Conservation (phyloP, 2,888 invertebrate genomes). For the Globia sparganii region DNA sequence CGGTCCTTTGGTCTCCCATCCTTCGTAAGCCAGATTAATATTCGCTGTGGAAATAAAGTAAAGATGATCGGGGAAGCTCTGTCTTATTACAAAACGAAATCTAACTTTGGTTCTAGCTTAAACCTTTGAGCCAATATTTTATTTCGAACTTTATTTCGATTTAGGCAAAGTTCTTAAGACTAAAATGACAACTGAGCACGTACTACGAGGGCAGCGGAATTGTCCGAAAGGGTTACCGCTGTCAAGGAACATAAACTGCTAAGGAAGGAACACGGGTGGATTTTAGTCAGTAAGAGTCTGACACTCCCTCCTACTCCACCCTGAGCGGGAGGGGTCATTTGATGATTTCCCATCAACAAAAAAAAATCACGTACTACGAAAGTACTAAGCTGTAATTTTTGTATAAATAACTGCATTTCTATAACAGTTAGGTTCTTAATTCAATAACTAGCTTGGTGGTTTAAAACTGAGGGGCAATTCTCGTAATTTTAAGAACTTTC, state of each 20-base stretch:
- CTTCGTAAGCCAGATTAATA: neutral
- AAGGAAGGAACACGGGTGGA: too few species aligned
- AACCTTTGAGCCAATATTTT: too few species aligned
- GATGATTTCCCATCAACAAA: too few species aligned
- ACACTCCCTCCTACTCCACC: too few species aligned
- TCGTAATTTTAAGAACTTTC: too few species aligned
- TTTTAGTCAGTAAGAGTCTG: too few species aligned
- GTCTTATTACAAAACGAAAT: neutral
- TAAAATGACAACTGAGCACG: neutral
- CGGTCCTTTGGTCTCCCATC: slow-evolving; percentile 14
- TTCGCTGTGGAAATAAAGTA: neutral
- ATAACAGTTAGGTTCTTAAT: neutral
- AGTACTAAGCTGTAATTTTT: neutral
- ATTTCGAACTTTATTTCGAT: neutral
- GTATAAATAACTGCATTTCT: neutral
- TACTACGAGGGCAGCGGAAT: too few species aligned
- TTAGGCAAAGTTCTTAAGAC: neutral
- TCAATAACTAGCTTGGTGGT: too few species aligned
- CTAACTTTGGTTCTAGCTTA: neutral
- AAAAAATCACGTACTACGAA: neutral
- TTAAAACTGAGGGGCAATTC: too few species aligned
- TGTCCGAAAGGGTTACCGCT: too few species aligned
- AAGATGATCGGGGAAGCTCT: neutral
- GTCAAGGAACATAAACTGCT: too few species aligned
- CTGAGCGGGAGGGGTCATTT: too few species aligned